Percentiles rank a stretch among this genome's conserved stretches.
These are phyloP conservation scores for Erethizon dorsatum DNA, from an alignment of 2,797 vertebrate species.

Conservation along the genomic window DNA sequence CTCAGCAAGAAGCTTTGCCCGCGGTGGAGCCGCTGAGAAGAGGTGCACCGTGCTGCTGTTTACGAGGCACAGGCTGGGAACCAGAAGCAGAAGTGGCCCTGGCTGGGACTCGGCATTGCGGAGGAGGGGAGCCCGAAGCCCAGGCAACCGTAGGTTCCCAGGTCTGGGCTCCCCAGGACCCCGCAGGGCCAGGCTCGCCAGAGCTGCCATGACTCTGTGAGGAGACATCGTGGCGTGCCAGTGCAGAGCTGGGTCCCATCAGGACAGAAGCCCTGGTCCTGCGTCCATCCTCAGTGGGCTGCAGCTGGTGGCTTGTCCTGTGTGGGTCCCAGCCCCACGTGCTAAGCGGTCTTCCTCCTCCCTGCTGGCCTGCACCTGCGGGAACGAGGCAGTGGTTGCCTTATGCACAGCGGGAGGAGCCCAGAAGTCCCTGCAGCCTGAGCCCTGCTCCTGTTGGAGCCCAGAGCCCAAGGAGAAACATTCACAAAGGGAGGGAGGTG, in stretches of 20 bases:
- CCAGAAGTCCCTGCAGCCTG: no score
- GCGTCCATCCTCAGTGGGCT: no score
- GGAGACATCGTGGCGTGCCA: background rate
- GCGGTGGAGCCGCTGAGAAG: slow-evolving; percentile 87
- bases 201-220: background rate
- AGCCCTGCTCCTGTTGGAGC: no score
- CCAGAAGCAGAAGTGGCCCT: no score
- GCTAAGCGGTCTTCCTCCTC: background rate
- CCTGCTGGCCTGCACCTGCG: background rate
- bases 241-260: background rate
- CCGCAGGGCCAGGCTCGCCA: no score
- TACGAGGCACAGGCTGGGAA: no score
- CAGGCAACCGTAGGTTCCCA: background rate
- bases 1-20: no score
- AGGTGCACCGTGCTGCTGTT: no score
- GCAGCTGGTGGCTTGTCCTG: background rate
- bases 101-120: background rate
- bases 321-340: background rate
- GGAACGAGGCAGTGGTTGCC: no score
- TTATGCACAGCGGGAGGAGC: no score
- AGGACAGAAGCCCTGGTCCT: background rate
- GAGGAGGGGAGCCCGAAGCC: background rate
- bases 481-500: background rate
- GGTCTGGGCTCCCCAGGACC: background rate
- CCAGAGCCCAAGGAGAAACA: no score